Conservation (phyloP, 2,113 vertebrate species). For the Brachyhypopomus gauderio region DNA sequence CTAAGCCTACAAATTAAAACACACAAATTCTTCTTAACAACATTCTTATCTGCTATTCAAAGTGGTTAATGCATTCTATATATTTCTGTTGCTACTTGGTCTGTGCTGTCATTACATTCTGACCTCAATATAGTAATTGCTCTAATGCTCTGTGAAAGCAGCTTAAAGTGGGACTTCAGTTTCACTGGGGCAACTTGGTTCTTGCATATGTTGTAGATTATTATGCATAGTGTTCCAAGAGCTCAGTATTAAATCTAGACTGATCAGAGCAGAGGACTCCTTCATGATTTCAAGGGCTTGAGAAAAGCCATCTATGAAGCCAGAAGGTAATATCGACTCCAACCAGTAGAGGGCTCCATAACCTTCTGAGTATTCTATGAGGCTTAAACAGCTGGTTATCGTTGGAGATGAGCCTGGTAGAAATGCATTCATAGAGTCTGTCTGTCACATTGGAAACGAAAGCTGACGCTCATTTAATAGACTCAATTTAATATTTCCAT, state of each 20-base stretch:
- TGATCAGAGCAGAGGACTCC: slow-evolving; percentile 9
- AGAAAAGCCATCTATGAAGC: neutral
- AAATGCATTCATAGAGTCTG: neutral
- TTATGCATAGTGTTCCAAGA: slow-evolving; percentile 47
- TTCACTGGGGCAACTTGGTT: slow-evolving; percentile 40
- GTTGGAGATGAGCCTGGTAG: neutral
- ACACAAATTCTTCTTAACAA: too few relatives aligned
- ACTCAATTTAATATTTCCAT: neutral
- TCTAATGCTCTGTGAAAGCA: slow-evolving; percentile 56
- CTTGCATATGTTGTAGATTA: slow-evolving; percentile 50
- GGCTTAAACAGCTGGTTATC: slow-evolving; percentile 27
- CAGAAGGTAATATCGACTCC: slow-evolving; percentile 58
- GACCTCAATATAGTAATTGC: slow-evolving; percentile 51
- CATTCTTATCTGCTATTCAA: neutral
- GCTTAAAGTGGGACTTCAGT: slow-evolving; percentile 35
- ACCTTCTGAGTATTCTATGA: slow-evolving; percentile 60
- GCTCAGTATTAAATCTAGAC: slow-evolving; percentile 22
- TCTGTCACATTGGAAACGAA: neutral
- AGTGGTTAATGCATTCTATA: slow-evolving; percentile 6
- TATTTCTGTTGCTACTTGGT: slow-evolving; percentile 21
- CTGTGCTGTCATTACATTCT: slow-evolving; percentile 40
- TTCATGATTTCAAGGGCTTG: slow-evolving; percentile 18
- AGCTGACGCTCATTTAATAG: too few relatives aligned
- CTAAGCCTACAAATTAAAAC: neutral
- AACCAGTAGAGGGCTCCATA: slow-evolving; percentile 83